phyloP scores from a whole-genome alignment of 1,140 invertebrate species.

The Cyrtorhinus lividipennis region DNA sequence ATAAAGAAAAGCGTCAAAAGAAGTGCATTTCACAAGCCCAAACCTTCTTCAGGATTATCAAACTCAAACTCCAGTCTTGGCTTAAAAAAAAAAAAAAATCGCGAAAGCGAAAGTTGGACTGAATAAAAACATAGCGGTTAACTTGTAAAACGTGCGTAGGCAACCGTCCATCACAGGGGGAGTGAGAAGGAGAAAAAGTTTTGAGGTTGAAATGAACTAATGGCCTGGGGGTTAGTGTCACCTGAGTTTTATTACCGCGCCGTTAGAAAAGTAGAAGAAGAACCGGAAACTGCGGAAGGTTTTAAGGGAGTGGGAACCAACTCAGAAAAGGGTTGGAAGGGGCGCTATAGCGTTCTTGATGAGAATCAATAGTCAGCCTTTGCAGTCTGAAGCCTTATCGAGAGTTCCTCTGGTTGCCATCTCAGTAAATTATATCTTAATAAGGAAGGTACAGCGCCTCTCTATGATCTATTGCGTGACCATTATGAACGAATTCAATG shows the following conservation, averaged over 20 bases:
- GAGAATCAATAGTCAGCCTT: slow-evolving; percentile 4
- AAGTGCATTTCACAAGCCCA: too few species aligned
- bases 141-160: neutral
- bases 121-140: slow-evolving; percentile 1
- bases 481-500: too few species aligned
- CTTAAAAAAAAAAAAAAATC: too few species aligned
- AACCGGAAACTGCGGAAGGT: neutral
- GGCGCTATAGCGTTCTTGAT: neutral
- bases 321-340: neutral
- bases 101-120: neutral
- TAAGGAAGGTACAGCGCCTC: too few species aligned
- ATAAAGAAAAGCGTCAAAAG: too few species aligned
- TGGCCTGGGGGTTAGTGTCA: slow-evolving; percentile 9
- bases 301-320: neutral
- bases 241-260: slow-evolving; percentile 7
- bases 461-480: too few species aligned
- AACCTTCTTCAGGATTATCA: too few species aligned
- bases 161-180: neutral
- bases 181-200: neutral
- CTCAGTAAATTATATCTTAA: too few species aligned
- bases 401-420: too few species aligned
- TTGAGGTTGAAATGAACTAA: slow-evolving; percentile 8
- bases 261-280: neutral
- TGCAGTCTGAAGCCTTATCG: too few species aligned
- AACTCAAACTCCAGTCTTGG: too few species aligned